phyloP scores from a whole-genome alignment of 2,888 invertebrate genomes.

The Lathronympha strigana region DNA sequence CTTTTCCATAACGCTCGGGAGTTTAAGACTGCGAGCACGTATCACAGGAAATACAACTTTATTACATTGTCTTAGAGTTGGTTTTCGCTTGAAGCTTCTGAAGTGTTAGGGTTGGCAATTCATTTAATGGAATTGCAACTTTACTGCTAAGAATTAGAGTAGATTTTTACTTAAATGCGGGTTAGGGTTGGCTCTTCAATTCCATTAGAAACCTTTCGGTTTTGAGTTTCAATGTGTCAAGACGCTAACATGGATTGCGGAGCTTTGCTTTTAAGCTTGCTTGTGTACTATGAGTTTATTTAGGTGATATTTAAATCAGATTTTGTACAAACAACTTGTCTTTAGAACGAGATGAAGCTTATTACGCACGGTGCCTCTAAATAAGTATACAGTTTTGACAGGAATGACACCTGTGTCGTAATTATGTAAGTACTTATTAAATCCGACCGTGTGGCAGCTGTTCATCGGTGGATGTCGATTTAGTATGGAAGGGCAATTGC shows the following conservation, averaged over 20 bases:
- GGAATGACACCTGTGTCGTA: no score
- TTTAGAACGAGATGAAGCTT: no score
- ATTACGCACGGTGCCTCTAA: no score
- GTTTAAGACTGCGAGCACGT: no score
- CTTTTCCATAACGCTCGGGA: no score
- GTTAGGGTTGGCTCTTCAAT: conserved; percentile 12
- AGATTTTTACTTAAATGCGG: not conserved
- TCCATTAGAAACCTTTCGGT: conserved; percentile 19
- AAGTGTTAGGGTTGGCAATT: not conserved
- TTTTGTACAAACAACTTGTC: no score
- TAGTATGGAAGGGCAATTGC: no score
- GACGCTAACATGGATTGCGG: conserved; percentile 1
- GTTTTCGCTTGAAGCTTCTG: not conserved
- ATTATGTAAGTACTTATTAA: no score
- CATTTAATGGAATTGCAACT: not conserved
- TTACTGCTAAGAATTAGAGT: not conserved
- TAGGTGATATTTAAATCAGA: not conserved
- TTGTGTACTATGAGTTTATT: not conserved
- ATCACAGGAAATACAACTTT: no score
- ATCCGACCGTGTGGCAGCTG: no score
- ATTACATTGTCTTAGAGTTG: not conserved
- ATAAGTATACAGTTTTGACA: no score
- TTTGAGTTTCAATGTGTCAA: conserved; percentile 15
- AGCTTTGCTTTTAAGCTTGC: not conserved
- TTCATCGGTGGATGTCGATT: no score